phyloP scores from a whole-genome alignment of 2,797 vertebrate species.

The Xerus rutilus region DNA sequence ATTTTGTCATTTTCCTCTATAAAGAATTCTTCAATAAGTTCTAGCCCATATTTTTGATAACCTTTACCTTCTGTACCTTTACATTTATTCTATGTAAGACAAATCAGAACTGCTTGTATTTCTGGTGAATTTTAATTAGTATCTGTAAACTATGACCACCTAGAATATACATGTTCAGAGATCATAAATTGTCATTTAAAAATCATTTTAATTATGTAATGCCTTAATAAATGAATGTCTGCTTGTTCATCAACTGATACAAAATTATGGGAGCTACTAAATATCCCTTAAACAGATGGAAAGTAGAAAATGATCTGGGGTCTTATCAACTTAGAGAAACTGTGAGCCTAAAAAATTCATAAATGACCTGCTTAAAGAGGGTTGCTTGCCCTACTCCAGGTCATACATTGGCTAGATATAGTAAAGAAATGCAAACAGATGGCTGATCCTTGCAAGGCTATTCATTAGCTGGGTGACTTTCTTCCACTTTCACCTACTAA shows the following conservation, averaged over 20 bases:
- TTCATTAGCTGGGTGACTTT: slow-evolving; percentile 49
- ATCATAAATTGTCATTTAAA: neutral
- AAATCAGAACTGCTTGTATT: neutral
- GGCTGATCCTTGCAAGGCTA: neutral
- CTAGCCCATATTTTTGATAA: neutral
- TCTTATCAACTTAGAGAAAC: slow-evolving; percentile 38
- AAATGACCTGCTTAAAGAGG: neutral
- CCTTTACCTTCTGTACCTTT: neutral
- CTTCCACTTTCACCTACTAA: neutral
- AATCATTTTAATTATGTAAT: neutral
- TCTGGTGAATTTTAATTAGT: neutral
- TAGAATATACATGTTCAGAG: neutral
- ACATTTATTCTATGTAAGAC: neutral
- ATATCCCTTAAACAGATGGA: neutral
- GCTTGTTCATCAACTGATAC: neutral
- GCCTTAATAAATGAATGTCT: neutral
- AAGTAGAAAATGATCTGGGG: neutral
- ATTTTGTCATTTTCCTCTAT: neutral
- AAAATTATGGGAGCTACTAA: neutral
- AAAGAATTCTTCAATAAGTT: slow-evolving; percentile 22
- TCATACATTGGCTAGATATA: neutral
- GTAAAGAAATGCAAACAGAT: slow-evolving; percentile 44
- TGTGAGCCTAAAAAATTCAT: neutral
- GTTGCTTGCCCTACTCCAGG: neutral
- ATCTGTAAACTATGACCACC: neutral